These are phyloP conservation scores for Amphimallon solstitiale DNA, from an alignment of 2,888 invertebrate genomes.

Conservation along the genomic window DNA sequence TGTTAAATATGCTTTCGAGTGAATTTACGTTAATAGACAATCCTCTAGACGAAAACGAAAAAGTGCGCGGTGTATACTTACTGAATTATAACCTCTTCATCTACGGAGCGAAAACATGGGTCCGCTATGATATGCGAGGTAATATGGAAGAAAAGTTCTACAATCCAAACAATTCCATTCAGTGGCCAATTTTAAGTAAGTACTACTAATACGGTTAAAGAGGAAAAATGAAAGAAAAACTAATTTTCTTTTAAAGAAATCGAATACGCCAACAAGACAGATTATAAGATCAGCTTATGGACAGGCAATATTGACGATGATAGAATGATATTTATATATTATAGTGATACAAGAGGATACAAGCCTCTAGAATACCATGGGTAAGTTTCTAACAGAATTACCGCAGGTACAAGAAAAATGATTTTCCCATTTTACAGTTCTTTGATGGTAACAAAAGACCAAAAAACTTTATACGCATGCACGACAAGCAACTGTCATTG, in stretches of 20 bases:
- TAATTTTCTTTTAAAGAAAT: conserved; percentile 65
- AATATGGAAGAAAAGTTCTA: conserved; percentile 72
- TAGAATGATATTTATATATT: conserved; percentile 74
- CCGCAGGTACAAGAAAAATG: too few relatives aligned
- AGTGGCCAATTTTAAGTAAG: conserved; percentile 81
- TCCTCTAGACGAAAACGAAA: conserved; percentile 76
- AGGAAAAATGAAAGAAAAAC: background rate
- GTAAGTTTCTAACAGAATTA: conserved; percentile 50
- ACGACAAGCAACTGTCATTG: conserved; percentile 71
- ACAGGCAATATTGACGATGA: conserved; percentile 83
- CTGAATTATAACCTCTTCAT: conserved; percentile 79
- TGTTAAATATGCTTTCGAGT: conserved; percentile 93
- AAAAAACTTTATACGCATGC: conserved; percentile 76
- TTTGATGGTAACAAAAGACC: conserved; percentile 74
- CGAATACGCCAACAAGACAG: conserved; percentile 75
- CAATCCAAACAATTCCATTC: conserved; percentile 67
- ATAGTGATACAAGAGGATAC: conserved; percentile 66
- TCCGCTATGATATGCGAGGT: conserved; percentile 81
- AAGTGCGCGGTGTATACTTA: conserved; percentile 73
- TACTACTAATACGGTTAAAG: conserved; percentile 1
- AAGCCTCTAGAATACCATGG: conserved; percentile 71
- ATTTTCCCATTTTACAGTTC: conserved; percentile 64
- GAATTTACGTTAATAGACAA: conserved; percentile 90
- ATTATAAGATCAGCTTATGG: conserved; percentile 82
- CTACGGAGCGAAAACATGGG: conserved; percentile 81